These are phyloP conservation scores for Microcebus jonahi DNA, from an alignment of 2,113 vertebrate species.

Conservation along the genomic window DNA sequence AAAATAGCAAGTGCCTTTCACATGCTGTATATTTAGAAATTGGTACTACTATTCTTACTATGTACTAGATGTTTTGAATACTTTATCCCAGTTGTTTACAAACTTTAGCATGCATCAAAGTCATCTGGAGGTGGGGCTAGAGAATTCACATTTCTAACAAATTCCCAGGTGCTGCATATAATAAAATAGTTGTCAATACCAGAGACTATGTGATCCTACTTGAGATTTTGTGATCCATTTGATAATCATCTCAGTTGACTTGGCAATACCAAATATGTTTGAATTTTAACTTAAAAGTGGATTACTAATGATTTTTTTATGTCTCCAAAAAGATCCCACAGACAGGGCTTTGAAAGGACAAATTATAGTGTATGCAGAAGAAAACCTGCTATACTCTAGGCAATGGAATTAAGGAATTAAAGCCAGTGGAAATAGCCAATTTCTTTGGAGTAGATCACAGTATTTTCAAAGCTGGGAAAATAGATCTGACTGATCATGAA, in stretches of 20 bases:
- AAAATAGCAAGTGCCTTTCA: not conserved
- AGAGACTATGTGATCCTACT: not conserved
- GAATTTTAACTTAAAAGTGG: not conserved
- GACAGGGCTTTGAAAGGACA: not conserved
- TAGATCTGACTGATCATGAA: not conserved
- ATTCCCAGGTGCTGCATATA: not conserved
- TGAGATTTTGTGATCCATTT: not conserved
- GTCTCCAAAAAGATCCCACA: not conserved
- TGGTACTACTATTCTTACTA: not conserved
- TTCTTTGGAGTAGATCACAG: not conserved
- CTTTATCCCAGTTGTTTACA: not conserved
- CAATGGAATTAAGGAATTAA: not conserved
- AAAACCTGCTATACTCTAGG: not conserved
- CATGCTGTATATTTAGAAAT: not conserved
- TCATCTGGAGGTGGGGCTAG: not conserved
- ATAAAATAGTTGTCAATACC: not conserved
- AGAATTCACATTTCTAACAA: not conserved
- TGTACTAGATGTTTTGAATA: not conserved
- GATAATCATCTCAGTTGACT: not conserved
- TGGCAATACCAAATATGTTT: not conserved
- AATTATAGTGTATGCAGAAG: not conserved
- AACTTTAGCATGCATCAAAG: not conserved
- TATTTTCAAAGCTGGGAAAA: slow-evolving; percentile 28
- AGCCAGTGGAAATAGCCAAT: not conserved
- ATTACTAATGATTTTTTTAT: not conserved